These are phyloP conservation scores for Eutrigla gurnardus DNA, from an alignment of 2,797 vertebrate species.

Conservation along the genomic window DNA sequence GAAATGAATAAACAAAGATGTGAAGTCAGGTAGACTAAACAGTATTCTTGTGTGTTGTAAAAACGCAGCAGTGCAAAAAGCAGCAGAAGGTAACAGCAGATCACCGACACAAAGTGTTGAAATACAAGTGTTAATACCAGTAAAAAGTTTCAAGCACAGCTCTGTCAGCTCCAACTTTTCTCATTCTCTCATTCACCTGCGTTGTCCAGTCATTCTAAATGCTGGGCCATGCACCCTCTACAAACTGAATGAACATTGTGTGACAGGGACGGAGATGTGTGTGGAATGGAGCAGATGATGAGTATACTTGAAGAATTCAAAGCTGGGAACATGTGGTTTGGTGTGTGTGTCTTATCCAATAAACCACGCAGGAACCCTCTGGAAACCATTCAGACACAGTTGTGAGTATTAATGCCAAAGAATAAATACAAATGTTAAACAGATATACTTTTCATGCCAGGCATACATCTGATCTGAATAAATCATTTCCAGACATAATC, in stretches of 20 bases:
- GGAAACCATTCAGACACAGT: conserved; percentile 2
- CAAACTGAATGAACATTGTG: neutral
- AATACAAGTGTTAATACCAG: too few relatives aligned
- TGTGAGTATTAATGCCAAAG: neutral
- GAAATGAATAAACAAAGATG: neutral
- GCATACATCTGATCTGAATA: neutral
- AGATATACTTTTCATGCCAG: neutral
- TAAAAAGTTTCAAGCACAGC: too few relatives aligned
- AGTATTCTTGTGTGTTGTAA: neutral
- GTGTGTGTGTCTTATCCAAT: neutral
- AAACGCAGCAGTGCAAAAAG: neutral
- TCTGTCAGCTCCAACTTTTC: neutral
- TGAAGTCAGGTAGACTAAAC: neutral
- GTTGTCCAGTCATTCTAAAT: accelerated
- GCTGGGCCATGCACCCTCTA: neutral
- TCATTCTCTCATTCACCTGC: conserved; percentile 2
- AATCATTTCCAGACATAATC: neutral
- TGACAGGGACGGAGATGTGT: neutral
- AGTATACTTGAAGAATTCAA: neutral
- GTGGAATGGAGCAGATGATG: neutral
- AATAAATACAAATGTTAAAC: conserved; percentile 10
- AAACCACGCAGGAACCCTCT: neutral
- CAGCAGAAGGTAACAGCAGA: neutral
- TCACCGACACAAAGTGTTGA: too few relatives aligned
- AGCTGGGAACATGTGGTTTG: neutral